Base-by-base conservation (phyloP, 2,888 invertebrate genomes). In the Lydus trimaculatus region DNA sequence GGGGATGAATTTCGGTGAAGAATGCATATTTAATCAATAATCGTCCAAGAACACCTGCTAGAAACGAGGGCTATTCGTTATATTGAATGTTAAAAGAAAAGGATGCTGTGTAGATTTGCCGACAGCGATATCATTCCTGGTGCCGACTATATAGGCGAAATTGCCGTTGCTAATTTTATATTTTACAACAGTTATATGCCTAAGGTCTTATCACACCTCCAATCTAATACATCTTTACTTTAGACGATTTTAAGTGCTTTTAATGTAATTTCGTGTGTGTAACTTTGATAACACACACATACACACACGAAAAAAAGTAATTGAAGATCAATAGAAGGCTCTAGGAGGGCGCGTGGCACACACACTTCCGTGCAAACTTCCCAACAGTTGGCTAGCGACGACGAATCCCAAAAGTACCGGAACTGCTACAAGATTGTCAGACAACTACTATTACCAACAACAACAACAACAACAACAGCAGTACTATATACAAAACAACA, bases 301-400 rank as follows among this genome's bases (percentile, higher is more conserved):
- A n/a, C n/a, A n/a, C n/a, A n/a, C 31, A 4, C 17, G 43, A 17
- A 43, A 43, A n/a, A n/a, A 43, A 43, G 20, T 1, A 48, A 52
- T 52, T 15, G 52, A 13, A 13, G 25, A 52, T 52, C 5, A 4
- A 52, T 11, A 25, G 58, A 64, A 58, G 33, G 1, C 56, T 67
- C 63, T 70, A 67, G 60, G 64, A 69, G 76, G 79, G 77, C 81
- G 78, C 81, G 81, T 81, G 81, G 78, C 82, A 75, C 74, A 79
- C 82, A 81, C 82, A 83, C 83, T 84, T 84, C 83, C 83, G 83
- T 81, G 83, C 83, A 79, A 82, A 82, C 78, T 75, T 56, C 73
- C 76, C 76, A 77, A 83, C 83, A 83, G 83, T 83, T 84, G 83
- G 83, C 74, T 72, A 83, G 82, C 81, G 81, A 71, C 69, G 69